A percentile compares a stretch with the other conserved stretches of the same genome.
Evolutionary conservation across 2,888 invertebrate species (phyloP).

Genomic region (Hemaris fuciformis): DNA sequence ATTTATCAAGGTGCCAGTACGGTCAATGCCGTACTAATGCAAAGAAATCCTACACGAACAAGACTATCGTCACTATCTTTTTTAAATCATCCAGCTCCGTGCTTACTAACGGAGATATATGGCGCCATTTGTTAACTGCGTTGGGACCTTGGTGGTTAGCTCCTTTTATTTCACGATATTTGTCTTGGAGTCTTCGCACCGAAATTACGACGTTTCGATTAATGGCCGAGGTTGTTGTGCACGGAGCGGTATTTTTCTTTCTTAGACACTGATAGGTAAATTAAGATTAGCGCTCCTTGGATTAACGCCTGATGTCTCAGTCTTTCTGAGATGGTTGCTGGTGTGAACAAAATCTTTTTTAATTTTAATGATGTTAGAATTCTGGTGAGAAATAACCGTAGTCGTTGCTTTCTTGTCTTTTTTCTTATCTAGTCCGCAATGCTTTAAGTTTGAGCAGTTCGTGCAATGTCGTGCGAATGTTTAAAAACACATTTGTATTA

Average conservation of each 20-base stretch:
- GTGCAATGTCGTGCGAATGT: too few relatives aligned
- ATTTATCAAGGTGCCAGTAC: too few relatives aligned
- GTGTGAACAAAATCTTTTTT: too few relatives aligned
- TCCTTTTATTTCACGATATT: background rate
- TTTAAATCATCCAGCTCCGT: background rate
- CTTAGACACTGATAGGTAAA: background rate
- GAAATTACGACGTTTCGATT: background rate
- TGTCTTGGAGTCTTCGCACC: background rate
- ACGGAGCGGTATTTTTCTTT: background rate
- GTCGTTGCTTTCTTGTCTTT: too few relatives aligned
- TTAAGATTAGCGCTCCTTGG: background rate
- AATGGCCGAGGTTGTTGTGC: background rate
- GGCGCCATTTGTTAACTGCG: background rate
- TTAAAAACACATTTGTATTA: too few relatives aligned
- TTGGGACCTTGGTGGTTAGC: background rate
- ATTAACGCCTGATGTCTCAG: too few relatives aligned
- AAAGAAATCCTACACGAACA: background rate
- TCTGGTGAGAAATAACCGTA: too few relatives aligned
- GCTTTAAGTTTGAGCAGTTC: too few relatives aligned
- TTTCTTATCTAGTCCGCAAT: too few relatives aligned
- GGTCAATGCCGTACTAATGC: too few relatives aligned
- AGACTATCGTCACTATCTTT: background rate
- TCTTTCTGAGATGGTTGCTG: too few relatives aligned
- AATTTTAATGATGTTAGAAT: too few relatives aligned
- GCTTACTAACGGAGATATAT: background rate